phyloP scores from a whole-genome alignment of 2,888 invertebrate species.

The Epicampocera succincta region DNA sequence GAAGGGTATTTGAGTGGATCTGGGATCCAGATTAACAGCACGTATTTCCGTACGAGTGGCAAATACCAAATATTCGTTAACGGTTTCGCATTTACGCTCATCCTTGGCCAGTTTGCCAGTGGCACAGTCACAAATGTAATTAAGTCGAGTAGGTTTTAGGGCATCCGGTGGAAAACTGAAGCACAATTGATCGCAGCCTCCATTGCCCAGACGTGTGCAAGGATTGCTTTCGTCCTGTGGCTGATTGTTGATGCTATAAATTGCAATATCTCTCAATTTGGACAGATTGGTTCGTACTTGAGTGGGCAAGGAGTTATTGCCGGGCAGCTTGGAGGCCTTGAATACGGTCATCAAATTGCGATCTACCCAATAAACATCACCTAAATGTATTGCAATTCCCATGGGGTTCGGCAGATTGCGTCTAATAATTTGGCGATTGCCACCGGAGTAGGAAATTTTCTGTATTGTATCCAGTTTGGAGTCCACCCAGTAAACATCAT shows the following conservation, averaged over 20 bases:
- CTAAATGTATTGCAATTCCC: constrained; percentile 93
- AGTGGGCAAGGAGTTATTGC: constrained; percentile 87
- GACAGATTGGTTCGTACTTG: constrained; percentile 91
- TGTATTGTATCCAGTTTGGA: constrained; percentile 96
- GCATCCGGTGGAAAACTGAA: constrained; percentile 92
- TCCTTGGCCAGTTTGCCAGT: constrained; percentile 88
- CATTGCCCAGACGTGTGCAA: constrained; percentile 88
- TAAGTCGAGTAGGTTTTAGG: constrained; percentile 81
- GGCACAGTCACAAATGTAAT: constrained; percentile 94
- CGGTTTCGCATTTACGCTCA: constrained; percentile 89
- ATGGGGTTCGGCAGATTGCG: constrained; percentile 95
- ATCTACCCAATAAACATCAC: constrained; percentile 96
- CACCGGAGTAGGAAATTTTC: constrained; percentile 92
- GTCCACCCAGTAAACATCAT: constrained; percentile 99
- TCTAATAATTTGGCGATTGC: constrained; percentile 90
- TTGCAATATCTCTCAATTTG: constrained; percentile 93
- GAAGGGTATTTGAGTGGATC: constrained; percentile 91
- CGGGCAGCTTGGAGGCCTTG: constrained; percentile 89
- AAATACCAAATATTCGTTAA: constrained; percentile 95
- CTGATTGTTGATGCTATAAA: constrained; percentile 94
- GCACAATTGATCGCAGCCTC: constrained; percentile 96
- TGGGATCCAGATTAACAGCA: constrained; percentile 93
- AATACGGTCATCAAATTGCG: constrained; percentile 92
- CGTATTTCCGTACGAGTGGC: constrained; percentile 96
- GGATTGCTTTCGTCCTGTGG: constrained; percentile 92